These are phyloP conservation scores for Patella vulgata DNA, from an alignment of 1,140 invertebrate genomes.

Conservation along the genomic window DNA sequence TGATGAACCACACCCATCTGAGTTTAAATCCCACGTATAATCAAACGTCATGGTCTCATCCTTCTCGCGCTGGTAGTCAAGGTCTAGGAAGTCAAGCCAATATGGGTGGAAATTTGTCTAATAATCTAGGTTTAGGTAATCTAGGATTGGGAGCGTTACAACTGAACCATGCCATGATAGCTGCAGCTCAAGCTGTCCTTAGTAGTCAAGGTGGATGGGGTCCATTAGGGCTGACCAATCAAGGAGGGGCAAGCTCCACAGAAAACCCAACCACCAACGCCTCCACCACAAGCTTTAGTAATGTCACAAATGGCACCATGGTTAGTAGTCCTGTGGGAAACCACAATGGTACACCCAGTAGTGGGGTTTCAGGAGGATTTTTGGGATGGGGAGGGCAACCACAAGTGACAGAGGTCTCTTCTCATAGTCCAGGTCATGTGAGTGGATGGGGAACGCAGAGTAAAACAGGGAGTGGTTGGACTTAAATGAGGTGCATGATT, in stretches of 20 bases:
- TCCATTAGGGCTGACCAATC: conserved; percentile 45
- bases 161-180: conserved; percentile 58
- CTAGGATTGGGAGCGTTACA: conserved; percentile 40
- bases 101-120: conserved; percentile 38
- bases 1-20: conserved; percentile 31
- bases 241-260: conserved; percentile 28
- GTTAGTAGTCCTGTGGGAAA: conserved; percentile 17
- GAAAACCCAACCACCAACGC: conserved; percentile 22
- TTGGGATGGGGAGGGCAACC: conserved; percentile 25
- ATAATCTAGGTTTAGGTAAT: conserved; percentile 46
- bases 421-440: conserved; percentile 31
- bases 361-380: conserved; percentile 8
- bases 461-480: conserved; percentile 26
- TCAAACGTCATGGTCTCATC: conserved; percentile 39
- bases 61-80: conserved; percentile 29
- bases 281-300: conserved; percentile 9
- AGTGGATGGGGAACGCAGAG: conserved; percentile 18
- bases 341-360: background rate
- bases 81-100: conserved; percentile 23
- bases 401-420: conserved; percentile 13
- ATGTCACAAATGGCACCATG: conserved; percentile 22
- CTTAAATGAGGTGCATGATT: conserved; percentile 12
- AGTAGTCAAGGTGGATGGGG: conserved; percentile 53
- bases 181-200: conserved; percentile 58
- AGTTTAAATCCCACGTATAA: conserved; percentile 25